Evolutionary conservation across 2,113 vertebrate genomes (phyloP), one percentile per base, ranked within the genome.

Genomic region (Colinus virginianus): DNA sequence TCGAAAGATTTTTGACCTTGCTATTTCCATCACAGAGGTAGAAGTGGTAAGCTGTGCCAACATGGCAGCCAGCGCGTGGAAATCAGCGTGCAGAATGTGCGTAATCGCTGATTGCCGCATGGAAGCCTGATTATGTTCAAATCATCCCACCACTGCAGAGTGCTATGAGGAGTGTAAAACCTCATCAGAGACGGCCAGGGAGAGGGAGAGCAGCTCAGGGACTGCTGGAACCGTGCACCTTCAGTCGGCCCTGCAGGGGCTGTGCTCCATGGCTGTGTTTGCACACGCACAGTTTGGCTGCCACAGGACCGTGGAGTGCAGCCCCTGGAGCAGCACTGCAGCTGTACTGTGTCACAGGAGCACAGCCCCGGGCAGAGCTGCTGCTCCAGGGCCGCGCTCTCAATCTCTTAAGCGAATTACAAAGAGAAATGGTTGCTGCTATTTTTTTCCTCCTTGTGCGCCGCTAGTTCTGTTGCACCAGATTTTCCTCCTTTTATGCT

Each of bases 1-100:
- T 98, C 97, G 97, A 96, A 97, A 96, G 94, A 97, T 95, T 96
- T 96, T 97, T 97, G 98, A 98, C 97, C 97, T 84, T 68, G 97
- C 87, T 79, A 89, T 96, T 97, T 97, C 84, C 55, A 18, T 81
- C 94, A 95, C 95, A 94, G 72, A 84, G 95, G 82, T 90, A 90
- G 95, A 77, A 80, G 94, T 80, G 95, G 85, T 96, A 93, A 95
- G 86, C 94, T 95, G 79, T 94, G 95, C 96, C 97, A 97, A 95
- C 97, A 97, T 96, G 76, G 93, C 83, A 90, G 38, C 87, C 70
- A 45, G 91, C 93, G 82, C 96, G 92, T 92, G 95, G 94, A 95
- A 93, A 96, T 93, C 74, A 96, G 95, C 74, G 76, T 91, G 80
- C 17, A 67, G 72, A 84, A 96, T 89, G 96, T 94, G 87, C 94